A percentile compares a stretch with the other conserved stretches of the same genome.
Evolutionary conservation across 2,113 vertebrate species (phyloP).

Genomic region (Malaclemys terrapin): DNA sequence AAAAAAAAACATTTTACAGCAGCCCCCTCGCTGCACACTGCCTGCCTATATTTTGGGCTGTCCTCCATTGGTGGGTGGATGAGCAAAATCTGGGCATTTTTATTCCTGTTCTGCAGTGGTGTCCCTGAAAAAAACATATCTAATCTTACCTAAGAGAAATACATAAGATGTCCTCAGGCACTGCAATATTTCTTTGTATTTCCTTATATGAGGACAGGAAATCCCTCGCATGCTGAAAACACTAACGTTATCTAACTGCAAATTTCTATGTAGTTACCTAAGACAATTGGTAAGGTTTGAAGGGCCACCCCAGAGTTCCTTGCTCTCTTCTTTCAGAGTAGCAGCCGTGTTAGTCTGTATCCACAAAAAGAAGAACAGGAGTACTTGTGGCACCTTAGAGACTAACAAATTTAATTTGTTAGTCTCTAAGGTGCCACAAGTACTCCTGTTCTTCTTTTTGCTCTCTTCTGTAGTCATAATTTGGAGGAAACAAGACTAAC

Average conservation of each 20-base stretch:
- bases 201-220: not conserved
- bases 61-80: not conserved
- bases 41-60: not conserved
- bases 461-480: not conserved
- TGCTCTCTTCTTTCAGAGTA: too few relatives aligned
- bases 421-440: too few relatives aligned
- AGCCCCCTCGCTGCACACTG: not conserved
- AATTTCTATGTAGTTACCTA: not conserved
- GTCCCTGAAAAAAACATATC: not conserved
- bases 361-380: too few relatives aligned
- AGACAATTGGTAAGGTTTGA: not conserved
- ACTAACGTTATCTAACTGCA: not conserved
- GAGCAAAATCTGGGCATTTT: not conserved
- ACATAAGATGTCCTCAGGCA: not conserved
- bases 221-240: not conserved
- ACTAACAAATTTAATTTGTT: too few relatives aligned
- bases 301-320: not conserved
- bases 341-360: too few relatives aligned
- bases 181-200: slow-evolving; percentile 10
- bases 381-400: too few relatives aligned
- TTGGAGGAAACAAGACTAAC: not conserved
- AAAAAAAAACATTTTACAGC: not conserved
- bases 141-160: slow-evolving; percentile 27
- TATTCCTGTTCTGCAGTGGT: not conserved
- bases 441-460: too few relatives aligned